Evolutionary conservation across 1,140 invertebrate species (phyloP), one percentile per base, ranked within the genome.

Genomic region (Triops longicaudatus): DNA sequence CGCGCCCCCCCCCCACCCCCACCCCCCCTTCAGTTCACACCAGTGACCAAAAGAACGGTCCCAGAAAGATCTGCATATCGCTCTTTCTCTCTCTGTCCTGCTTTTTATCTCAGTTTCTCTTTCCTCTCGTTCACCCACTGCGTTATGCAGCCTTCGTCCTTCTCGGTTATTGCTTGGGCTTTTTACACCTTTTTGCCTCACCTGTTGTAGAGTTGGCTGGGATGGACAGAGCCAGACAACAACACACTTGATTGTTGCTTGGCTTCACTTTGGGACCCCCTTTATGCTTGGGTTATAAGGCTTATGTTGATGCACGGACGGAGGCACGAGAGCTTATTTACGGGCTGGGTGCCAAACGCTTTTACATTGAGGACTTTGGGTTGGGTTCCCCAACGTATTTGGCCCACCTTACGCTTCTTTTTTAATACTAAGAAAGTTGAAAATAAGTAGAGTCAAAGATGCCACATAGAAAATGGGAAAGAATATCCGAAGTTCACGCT

Each of bases 171-270:
- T 63, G 50, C 50, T 63, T 63, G 14, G 50, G 17, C 50, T 63
- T 63, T 63, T 63, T 63, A 63, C 50, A 63, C 50, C 50, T 63
- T 63, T n/a, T 63, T 63, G 50, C 50, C 50, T 63, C 50, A 63
- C 50, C 50, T 63, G 50, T 63, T 63, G 50, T 63, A 63, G 14
- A 63, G 50, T 63, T 63, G 50, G 50, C 50, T 37, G 31, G 31
- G n/a, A n/a, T n/a, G n/a, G n/a, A n/a, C n/a, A n/a, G n/a, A 37
- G 2, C 31, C 14, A 63, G 50, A 63, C 50, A 63, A 63, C 50
- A 63, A 63, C 50, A 63, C 22, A 63, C 17, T 37, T 63, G 50
- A 63, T 63, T 63, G 50, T 63, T 63, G 50, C 22, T 37, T 37
- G 31, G 31, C 31, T 37, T 37, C 2, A 37, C 31, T 37, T n/a